Evolutionary conservation across 2,888 invertebrate species (phyloP), one percentile per base, ranked within the genome.

Genomic region (Xylophagus ater): DNA sequence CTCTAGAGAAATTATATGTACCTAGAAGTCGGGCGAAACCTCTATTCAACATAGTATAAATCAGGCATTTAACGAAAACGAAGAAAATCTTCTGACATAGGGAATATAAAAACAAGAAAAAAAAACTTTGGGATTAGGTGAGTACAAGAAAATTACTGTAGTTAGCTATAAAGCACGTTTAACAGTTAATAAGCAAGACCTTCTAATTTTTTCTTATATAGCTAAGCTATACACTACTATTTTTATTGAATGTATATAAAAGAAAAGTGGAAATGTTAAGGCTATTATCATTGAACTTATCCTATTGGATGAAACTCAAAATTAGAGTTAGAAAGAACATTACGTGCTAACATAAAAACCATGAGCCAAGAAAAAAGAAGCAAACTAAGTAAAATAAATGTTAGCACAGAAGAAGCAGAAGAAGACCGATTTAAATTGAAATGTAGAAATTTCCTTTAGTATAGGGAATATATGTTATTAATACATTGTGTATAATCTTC

Each of bases 141-240:
- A 39, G 33, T 24, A 20, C 15, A 31, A 35, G 35, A 34, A 44
- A 44, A 41, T 44, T 44, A 41, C 35, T 24, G 44, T 41, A 41
- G 37, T 44, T 44, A 44, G 41, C 32, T 41, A 33, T 41, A 39
- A 44, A 41, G 41, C 36, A 44, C 41, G 39, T 44, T 44, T 44
- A 41, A 36, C 41, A 44, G 44, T 35, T 41, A 41, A 38, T 44
- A 44, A 39, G 29, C 34, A 32, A 21, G 17, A 30, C 24, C 24
- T 17, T 34, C 10, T 12, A 23, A 10, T 6, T 7, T 31, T 15
- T 14, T 34, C 15, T 34, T n/a, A n/a, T n/a, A n/a, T n/a, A n/a
- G n/a, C n/a, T n/a, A n/a, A n/a, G n/a, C n/a, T n/a, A n/a, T n/a
- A n/a, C n/a, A n/a, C n/a, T n/a, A n/a, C n/a, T n/a, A n/a, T n/a